phyloP scores from a whole-genome alignment of 2,797 vertebrate species.

The Otolemur crassicaudatus region DNA sequence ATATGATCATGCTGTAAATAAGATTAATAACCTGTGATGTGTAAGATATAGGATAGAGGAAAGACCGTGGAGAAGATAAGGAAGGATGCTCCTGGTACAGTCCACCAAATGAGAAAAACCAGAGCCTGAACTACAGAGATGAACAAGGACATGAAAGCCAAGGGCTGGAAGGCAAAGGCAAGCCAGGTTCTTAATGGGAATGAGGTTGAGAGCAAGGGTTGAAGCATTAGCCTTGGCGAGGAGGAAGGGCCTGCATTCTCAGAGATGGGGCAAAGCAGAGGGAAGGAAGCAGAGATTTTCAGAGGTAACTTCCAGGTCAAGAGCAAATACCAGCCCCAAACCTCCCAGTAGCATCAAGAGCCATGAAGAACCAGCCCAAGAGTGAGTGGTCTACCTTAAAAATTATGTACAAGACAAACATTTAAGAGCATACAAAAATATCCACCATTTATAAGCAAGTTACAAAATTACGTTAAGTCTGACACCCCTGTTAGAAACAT shows the following conservation, averaged over 20 bases:
- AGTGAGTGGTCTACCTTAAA: not conserved
- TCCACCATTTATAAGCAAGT: not conserved
- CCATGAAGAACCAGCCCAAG: not conserved
- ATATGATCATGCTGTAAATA: not conserved
- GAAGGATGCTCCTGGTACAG: not conserved
- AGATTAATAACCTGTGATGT: not conserved
- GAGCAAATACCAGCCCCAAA: not conserved
- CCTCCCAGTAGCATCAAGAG: not conserved
- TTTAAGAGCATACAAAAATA: not conserved
- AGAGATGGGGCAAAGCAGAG: not conserved
- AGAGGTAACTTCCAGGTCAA: not conserved
- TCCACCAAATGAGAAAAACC: not conserved
- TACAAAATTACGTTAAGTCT: not conserved
- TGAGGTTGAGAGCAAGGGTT: not conserved
- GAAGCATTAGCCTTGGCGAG: not conserved
- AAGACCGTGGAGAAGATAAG: not conserved
- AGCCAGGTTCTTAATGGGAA: not conserved
- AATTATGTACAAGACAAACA: not conserved
- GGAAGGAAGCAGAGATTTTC: not conserved
- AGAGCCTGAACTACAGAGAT: not conserved
- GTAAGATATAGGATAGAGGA: not conserved
- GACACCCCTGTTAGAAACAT: not conserved
- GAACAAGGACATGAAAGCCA: not conserved
- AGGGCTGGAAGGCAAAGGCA: not conserved
- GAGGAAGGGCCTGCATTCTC: not conserved